phyloP scores from a whole-genome alignment of 2,797 vertebrate genomes.

The Parotocinclus haroldoi region DNA sequence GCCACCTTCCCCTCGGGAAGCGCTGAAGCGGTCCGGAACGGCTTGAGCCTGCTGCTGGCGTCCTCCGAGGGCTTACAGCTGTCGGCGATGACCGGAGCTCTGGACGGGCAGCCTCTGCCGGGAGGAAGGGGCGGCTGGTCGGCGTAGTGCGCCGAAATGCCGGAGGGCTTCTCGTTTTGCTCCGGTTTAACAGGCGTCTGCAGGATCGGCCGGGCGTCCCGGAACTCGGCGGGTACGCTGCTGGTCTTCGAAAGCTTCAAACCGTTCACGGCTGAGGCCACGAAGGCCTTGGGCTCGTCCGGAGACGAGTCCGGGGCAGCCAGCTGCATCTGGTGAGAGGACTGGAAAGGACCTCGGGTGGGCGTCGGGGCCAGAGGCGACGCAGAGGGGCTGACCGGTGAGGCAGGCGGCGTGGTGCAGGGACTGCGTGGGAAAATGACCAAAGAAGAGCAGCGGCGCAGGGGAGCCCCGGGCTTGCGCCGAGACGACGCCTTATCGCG shows the following conservation, averaged over 20 bases:
- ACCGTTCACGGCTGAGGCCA: constrained; percentile 75
- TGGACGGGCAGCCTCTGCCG: constrained; percentile 57
- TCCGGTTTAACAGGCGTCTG: constrained; percentile 62
- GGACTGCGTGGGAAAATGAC: constrained; percentile 91
- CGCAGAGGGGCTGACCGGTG: constrained; percentile 74
- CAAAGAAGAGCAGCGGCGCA: constrained; percentile 90
- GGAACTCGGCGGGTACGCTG: constrained; percentile 64
- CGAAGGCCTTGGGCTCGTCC: constrained; percentile 69
- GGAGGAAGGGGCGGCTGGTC: constrained; percentile 67
- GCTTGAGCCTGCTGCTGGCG: constrained; percentile 55
- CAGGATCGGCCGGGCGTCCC: constrained; percentile 77
- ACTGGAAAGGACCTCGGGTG: constrained; percentile 67
- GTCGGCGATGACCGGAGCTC: constrained; percentile 54
- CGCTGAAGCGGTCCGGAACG: constrained; percentile 77
- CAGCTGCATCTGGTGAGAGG: constrained; percentile 73
- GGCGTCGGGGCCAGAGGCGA: constrained; percentile 56
- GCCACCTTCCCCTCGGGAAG: constrained; percentile 61
- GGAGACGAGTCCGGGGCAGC: constrained; percentile 65
- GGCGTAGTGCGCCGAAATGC: constrained; percentile 76
- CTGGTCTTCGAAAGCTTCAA: constrained; percentile 74
- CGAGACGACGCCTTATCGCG: constrained; percentile 60
- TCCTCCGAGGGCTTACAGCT: constrained; percentile 25
- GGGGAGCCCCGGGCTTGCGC: constrained; percentile 73
- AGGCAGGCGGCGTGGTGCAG: constrained; percentile 83
- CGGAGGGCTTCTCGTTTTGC: constrained; percentile 69